Percentiles rank a stretch among this genome's conserved stretches.
Evolutionary conservation across 2,888 invertebrate genomes (phyloP).

Genomic region (Macaria liturata): DNA sequence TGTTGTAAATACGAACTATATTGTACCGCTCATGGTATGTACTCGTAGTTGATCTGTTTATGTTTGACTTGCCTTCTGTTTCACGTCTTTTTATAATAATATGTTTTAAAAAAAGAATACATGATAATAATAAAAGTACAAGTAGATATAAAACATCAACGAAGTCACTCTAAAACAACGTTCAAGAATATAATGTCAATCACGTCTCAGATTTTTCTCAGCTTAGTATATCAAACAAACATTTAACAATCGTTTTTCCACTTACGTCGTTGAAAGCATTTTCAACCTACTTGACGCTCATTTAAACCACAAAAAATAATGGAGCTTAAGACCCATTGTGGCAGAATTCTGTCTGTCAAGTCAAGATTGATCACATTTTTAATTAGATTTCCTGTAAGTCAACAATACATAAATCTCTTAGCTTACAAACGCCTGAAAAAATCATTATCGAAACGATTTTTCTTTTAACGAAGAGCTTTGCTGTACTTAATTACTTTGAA

Average conservation of each 20-base stretch:
- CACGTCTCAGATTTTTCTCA: not conserved
- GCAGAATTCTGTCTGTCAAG: slow-evolving; percentile 34
- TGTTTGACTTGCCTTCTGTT: slow-evolving; percentile 50
- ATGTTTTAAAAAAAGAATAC: not conserved
- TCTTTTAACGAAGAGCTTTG: slow-evolving; percentile 15
- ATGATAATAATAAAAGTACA: too few species aligned
- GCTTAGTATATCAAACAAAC: slow-evolving; percentile 1
- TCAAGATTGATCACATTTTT: slow-evolving; percentile 70
- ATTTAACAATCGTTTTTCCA: slow-evolving; percentile 16
- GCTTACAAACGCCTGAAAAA: slow-evolving; percentile 49
- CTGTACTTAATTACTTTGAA: not conserved
- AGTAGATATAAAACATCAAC: too few species aligned
- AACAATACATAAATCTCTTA: slow-evolving; percentile 65
- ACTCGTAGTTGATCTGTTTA: slow-evolving; percentile 68
- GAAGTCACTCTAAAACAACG: too few species aligned
- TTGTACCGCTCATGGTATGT: slow-evolving; percentile 55
- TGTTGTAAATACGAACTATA: slow-evolving; percentile 58
- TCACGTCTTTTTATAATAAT: slow-evolving; percentile 51
- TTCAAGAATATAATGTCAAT: too few species aligned
- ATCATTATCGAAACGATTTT: slow-evolving; percentile 32
- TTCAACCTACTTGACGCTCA: slow-evolving; percentile 24
- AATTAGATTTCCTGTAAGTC: slow-evolving; percentile 69
- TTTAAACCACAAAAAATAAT: slow-evolving; percentile 44
- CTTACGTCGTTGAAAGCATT: slow-evolving; percentile 13
- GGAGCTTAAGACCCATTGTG: slow-evolving; percentile 57